A percentile compares a stretch with the other conserved stretches of the same genome.
Conservation (phyloP, 2,113 vertebrate genomes). For the Semicossyphus pulcher region DNA sequence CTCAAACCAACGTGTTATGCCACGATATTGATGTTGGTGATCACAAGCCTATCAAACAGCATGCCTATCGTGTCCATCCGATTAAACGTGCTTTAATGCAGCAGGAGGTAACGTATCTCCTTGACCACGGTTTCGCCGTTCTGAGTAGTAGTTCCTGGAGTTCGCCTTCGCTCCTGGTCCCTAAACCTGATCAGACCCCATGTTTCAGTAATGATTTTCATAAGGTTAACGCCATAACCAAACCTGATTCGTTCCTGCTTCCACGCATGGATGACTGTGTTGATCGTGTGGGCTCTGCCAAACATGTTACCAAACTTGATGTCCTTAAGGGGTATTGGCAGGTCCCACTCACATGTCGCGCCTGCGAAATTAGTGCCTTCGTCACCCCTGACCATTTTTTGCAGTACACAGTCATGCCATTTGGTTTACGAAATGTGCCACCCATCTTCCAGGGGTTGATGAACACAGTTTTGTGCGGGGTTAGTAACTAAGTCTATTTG, state of each 20-base stretch:
- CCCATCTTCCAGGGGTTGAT: background rate
- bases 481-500: background rate
- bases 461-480: background rate
- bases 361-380: too few species aligned
- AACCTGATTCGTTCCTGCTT: background rate
- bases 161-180: background rate
- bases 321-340: too few species aligned
- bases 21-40: background rate
- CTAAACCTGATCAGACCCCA: background rate
- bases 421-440: background rate
- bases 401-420: background rate
- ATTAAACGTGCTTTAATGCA: too few species aligned
- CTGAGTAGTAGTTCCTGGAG: too few species aligned
- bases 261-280: background rate
- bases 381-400: too few species aligned
- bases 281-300: background rate
- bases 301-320: too few species aligned
- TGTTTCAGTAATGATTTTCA: background rate
- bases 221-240: background rate
- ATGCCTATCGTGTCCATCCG: too few species aligned
- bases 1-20: background rate
- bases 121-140: background rate
- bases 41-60: background rate
- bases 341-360: too few species aligned
- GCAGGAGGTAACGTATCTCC: too few species aligned